These are phyloP conservation scores for Graphium colonna DNA, from an alignment of 2,888 invertebrate genomes.

Conservation along the genomic window DNA sequence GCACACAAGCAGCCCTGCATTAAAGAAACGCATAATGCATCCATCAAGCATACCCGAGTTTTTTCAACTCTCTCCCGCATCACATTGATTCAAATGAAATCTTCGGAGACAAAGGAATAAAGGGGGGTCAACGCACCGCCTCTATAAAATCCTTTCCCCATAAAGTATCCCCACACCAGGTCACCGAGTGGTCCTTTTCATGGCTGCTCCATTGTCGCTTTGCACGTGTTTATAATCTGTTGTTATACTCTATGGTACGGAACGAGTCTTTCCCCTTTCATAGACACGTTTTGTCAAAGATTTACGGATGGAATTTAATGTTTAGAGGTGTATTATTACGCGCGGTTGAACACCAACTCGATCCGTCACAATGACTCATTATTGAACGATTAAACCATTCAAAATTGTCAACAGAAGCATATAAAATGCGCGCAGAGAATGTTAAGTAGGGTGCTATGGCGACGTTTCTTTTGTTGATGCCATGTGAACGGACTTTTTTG, in stretches of 20 bases:
- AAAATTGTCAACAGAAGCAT: not conserved
- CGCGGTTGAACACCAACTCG: constrained; percentile 11
- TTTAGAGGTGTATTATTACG: constrained; percentile 7
- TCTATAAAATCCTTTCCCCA: constrained; percentile 15
- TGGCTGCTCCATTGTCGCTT: constrained; percentile 35
- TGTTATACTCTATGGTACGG: not conserved
- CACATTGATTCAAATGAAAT: constrained; percentile 36
- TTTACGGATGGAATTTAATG: not conserved
- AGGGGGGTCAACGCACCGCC: constrained; percentile 28
- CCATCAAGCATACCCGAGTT: constrained; percentile 40
- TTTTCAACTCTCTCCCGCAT: constrained; percentile 33
- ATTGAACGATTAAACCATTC: constrained; percentile 3
- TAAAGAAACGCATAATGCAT: constrained; percentile 46
- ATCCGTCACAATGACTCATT: constrained; percentile 3
- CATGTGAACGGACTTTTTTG: constrained; percentile 8
- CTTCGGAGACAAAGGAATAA: constrained; percentile 35
- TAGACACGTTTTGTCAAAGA: constrained; percentile 1
- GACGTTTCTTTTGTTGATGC: not conserved
- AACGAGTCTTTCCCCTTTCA: not conserved
- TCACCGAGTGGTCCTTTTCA: constrained; percentile 11
- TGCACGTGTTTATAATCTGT: constrained; percentile 40
- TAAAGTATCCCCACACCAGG: constrained; percentile 20
- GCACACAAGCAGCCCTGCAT: constrained; percentile 38
- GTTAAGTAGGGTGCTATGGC: no score
- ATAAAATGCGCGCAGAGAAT: no score